These are phyloP conservation scores for Xestoiulus laeticollis DNA, from an alignment of 2,888 invertebrate genomes.

Conservation along the genomic window DNA sequence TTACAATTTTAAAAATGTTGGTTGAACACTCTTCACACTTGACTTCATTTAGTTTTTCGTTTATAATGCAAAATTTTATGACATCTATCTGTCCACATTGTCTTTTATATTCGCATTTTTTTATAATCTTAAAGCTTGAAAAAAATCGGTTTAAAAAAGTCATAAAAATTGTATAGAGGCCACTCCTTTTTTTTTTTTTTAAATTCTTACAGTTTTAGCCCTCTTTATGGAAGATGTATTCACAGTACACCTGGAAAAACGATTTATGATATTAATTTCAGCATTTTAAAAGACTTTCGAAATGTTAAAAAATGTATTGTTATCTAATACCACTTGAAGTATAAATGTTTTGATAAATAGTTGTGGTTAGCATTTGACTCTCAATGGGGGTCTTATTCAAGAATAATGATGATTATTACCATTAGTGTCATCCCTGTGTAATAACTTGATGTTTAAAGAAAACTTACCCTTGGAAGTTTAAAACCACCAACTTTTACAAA, in stretches of 20 bases:
- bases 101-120: constrained; percentile 9
- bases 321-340: background rate
- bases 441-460: no score
- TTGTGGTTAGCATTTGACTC: background rate
- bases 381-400: background rate
- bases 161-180: background rate
- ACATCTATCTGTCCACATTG: constrained; percentile 41
- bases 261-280: background rate
- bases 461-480: no score
- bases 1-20: constrained; percentile 17
- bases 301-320: background rate
- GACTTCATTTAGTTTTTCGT: constrained; percentile 23
- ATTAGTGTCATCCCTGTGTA: no score
- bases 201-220: background rate
- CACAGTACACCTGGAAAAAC: background rate
- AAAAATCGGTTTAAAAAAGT: background rate
- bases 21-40: constrained; percentile 25
- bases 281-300: background rate
- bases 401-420: no score
- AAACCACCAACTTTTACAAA: no score
- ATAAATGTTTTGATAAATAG: background rate
- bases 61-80: constrained; percentile 45
- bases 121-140: background rate
- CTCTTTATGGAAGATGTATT: background rate
- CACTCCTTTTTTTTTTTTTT: background rate